Evolutionary conservation across 2,888 invertebrate species (phyloP), one percentile per base, ranked within the genome.

Genomic region (Pyrocoelia pectoralis): DNA sequence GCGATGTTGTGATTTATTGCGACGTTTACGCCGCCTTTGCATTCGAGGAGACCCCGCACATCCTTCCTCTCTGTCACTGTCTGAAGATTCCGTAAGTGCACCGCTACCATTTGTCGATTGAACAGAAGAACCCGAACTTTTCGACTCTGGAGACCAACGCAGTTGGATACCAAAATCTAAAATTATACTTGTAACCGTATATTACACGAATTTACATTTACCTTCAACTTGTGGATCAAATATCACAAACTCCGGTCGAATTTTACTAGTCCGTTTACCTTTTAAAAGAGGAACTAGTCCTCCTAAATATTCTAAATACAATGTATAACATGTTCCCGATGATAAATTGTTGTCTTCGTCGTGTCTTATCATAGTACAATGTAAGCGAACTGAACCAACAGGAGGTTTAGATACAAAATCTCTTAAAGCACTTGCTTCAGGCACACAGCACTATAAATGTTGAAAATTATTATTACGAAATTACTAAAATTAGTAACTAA

Each of bases 341-440:
- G 80, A 81, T 12, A 88, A 82, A 73, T 89, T 89, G 61, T 89
- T 89, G 43, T 95, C 95, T 66, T 91, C 91, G 68, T 94, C 94
- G 77, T 97, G 95, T 0, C 97, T 87, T 65, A 98, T 90, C 93
- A 99, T 98, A 56, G 98, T 99, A 84, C 99, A 99, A 83, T 98
- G 97, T 61, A 98, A 86, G 4, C 98, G 89, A 59, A 92, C 93
- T 57, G 90, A 89, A 66, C 89, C 89, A 17, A 88, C 85, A 1
- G 97, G 97, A 10, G 98, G 95, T 54, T 93, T 89, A 46, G 96
- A 95, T 29, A 98, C 97, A 84, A 98, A 98, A 68, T 94, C 93
- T 59, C 97, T 88, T 64, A 98, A 84, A 71, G 93, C 92, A 76
- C 89, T 89, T 12, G 90, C 86, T 79, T 95, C 94, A 43, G 98